Evolutionary conservation across 2,888 invertebrate genomes (phyloP), one percentile per base, ranked within the genome.

Genomic region (Synergus itoensis): DNA sequence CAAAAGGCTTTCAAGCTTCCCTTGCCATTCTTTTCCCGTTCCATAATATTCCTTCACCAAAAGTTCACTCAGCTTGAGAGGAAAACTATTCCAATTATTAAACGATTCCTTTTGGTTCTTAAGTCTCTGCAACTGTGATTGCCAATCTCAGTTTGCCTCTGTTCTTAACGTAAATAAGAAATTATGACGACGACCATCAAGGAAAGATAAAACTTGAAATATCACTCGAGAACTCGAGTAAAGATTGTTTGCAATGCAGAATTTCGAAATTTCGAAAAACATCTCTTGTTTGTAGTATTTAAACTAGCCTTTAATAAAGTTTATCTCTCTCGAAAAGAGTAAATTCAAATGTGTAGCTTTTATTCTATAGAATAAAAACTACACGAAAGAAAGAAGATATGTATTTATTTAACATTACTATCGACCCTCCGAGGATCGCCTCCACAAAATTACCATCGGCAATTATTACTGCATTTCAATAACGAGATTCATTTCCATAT

Each of bases 21-120:
- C 21, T 48, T 48, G 48, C 14, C 21, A 69, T 28, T 48, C n/a
- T 69, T 57, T 57, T 4, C n/a, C 9, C 57, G n/a, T 16, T 57
- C 18, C 1, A 48, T 11, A 48, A 69, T n/a, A 69, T 48, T 48
- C 36, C 28, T 69, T 69, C 28, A 69, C 28, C 69, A 45, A 69
- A 69, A 48, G 28, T 69, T 69, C 14, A 28, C 36, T 28, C 9
- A 18, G 11, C 16, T 11, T 18, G 11, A 57, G 69, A 69, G 69
- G 48, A 48, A 69, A 69, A 69, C 48, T 69, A 69, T 69, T 69
- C 36, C 28, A 69, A 69, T 69, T 69, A 69, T 69, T 69, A 48
- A 45, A 48, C 48, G 69, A 48, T 69, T 69, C 36, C 48, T 18
- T 69, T 36, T 69, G 48, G 36, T 69, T 43, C 48, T 48, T 9